phyloP scores from a whole-genome alignment of 1,140 invertebrate species.

The Coboldia fuscipes region DNA sequence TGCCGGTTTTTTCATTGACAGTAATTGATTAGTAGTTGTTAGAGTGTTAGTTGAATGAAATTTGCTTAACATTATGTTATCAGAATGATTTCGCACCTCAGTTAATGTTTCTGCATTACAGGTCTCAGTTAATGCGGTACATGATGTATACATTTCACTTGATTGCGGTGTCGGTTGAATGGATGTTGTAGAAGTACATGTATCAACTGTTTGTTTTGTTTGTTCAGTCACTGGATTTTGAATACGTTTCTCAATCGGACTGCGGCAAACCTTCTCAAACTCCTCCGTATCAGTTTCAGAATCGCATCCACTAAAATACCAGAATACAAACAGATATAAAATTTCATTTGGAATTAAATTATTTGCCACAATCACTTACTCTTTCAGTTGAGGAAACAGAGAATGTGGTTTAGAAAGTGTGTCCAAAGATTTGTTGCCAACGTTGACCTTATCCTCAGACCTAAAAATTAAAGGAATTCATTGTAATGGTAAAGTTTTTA shows the following conservation, averaged over 20 bases:
- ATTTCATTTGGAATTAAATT: not conserved
- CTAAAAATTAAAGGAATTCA: too few relatives aligned
- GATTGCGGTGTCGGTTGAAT: constrained; percentile 9
- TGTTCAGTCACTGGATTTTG: constrained; percentile 5
- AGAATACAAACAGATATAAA: not conserved
- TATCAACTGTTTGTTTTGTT: constrained; percentile 3
- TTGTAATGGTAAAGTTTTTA: too few relatives aligned
- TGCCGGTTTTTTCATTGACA: not conserved
- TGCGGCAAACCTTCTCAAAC: constrained; percentile 54
- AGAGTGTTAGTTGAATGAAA: not conserved
- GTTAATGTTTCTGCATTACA: constrained; percentile 12
- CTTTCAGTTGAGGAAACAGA: constrained; percentile 2
- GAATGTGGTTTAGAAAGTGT: too few relatives aligned
- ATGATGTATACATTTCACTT: constrained; percentile 4
- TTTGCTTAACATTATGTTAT: not conserved
- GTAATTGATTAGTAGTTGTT: not conserved
- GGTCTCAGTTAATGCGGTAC: constrained; percentile 7
- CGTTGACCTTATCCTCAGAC: too few relatives aligned
- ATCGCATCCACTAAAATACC: constrained; percentile 39
- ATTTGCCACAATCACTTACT: constrained; percentile 3
- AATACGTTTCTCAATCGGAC: constrained; percentile 27
- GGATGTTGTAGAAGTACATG: constrained; percentile 8
- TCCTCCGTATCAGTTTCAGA: constrained; percentile 66
- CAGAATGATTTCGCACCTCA: constrained; percentile 8
- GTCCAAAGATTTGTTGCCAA: too few relatives aligned